phyloP scores from a whole-genome alignment of 2,113 vertebrate species.

The Rattus norvegicus region GRCr8 NC_086038.1:18538501-18539000 shows the following conservation, averaged over 20 bases:
- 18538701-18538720: background rate
- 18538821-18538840: background rate
- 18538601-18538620: background rate
- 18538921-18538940: background rate
- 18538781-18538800: background rate
- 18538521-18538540: too few relatives aligned
- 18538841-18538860: background rate
- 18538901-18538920: background rate
- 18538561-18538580: background rate
- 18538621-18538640: too few relatives aligned
- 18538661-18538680: background rate
- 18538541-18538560: background rate
- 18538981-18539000: too few relatives aligned
- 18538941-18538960: too few relatives aligned
- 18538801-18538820: background rate
- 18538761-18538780: background rate
- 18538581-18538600: background rate
- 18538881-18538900: background rate
- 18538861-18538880: background rate
- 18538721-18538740: background rate
- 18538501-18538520: background rate
- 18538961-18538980: too few relatives aligned
- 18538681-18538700: background rate
- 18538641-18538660: background rate
- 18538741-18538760: background rate